These are phyloP conservation scores for Alces alces DNA, from an alignment of 2,113 vertebrate species.

Conservation along the genomic window DNA sequence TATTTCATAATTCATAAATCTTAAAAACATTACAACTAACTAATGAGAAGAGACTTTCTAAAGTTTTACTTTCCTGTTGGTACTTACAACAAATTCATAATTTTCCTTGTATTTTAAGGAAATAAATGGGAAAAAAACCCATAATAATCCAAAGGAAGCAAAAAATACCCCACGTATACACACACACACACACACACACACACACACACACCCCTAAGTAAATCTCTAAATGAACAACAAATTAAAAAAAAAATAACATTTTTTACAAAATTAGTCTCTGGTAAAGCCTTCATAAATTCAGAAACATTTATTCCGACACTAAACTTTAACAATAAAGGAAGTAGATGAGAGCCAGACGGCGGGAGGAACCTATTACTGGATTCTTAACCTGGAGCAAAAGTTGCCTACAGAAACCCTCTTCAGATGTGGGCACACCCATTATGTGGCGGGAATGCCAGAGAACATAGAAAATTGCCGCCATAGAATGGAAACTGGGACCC, in stretches of 20 bases:
- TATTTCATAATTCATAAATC: not conserved
- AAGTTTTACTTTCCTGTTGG: not conserved
- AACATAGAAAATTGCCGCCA: not conserved
- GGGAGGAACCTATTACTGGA: not conserved
- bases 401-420: not conserved
- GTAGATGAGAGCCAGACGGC: not conserved
- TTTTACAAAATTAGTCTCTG: not conserved
- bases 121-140: not conserved
- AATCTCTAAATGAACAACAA: not conserved
- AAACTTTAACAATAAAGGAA: not conserved
- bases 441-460: not conserved
- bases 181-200: not conserved
- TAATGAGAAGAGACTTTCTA: not conserved
- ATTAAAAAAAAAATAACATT: not conserved
- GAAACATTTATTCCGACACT: constrained; percentile 3
- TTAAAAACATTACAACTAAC: not conserved
- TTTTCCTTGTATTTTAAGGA: not conserved
- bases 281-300: not conserved
- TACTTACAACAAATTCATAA: not conserved
- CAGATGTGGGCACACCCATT: not conserved
- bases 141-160: not conserved
- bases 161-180: not conserved
- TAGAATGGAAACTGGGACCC: not conserved
- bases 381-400: not conserved
- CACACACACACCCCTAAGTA: not conserved